Conservation (phyloP, 2,113 vertebrate species). For the Microcebus jonahi region DNA sequence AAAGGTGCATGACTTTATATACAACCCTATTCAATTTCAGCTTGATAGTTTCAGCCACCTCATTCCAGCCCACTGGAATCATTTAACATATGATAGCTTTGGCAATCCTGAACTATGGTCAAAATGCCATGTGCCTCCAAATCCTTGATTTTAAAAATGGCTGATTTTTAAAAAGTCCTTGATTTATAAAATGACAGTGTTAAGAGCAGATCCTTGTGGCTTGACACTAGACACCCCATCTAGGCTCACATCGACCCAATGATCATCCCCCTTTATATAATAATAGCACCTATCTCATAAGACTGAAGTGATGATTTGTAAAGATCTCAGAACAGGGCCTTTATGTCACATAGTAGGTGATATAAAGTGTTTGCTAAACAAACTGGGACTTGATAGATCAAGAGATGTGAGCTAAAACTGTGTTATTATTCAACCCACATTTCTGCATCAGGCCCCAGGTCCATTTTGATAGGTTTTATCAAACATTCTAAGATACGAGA, state of each 20-base stretch:
- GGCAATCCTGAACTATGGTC: background rate
- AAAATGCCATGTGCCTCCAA: background rate
- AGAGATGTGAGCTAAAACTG: background rate
- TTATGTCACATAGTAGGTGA: background rate
- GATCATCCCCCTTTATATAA: background rate
- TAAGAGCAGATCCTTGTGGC: background rate
- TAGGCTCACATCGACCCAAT: background rate
- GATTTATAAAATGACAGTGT: background rate
- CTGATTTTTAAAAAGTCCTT: too few species aligned
- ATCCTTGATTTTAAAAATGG: background rate
- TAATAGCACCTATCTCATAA: background rate
- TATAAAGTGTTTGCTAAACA: conserved; percentile 5
- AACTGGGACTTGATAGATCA: background rate
- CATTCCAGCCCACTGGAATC: background rate
- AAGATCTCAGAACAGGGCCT: background rate
- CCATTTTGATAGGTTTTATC: background rate
- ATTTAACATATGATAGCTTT: background rate
- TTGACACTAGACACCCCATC: background rate
- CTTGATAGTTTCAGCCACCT: background rate
- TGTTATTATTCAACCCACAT: background rate
- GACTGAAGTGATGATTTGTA: background rate
- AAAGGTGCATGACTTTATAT: background rate
- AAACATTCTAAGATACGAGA: background rate
- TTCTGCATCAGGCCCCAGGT: background rate
- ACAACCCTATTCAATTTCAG: background rate